Percentiles rank a stretch among this genome's conserved stretches.
Evolutionary conservation across 2,888 invertebrate genomes (phyloP).

Genomic region (Dynastes hyllus): DNA sequence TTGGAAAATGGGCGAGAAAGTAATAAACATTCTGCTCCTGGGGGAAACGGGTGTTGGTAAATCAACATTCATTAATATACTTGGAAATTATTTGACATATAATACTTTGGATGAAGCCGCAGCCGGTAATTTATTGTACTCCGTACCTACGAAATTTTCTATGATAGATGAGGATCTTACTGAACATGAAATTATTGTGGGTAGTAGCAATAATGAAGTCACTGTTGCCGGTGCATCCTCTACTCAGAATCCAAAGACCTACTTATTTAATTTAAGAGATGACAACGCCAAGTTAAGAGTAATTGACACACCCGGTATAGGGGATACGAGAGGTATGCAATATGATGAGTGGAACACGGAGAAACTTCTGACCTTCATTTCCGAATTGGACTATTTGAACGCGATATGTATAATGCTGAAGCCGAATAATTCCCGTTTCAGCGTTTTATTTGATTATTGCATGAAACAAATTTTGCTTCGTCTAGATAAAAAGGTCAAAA

Average conservation of each 20-base stretch:
- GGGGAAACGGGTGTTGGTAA: slow-evolving; percentile 67
- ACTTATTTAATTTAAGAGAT: slow-evolving; percentile 23
- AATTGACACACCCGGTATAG: slow-evolving; percentile 67
- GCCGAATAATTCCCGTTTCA: slow-evolving; percentile 63
- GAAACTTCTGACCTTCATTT: slow-evolving; percentile 61
- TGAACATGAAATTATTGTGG: slow-evolving; percentile 19
- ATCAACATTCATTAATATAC: slow-evolving; percentile 66
- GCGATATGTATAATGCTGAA: slow-evolving; percentile 65
- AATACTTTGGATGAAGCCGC: slow-evolving; percentile 58
- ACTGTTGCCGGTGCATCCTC: slow-evolving; percentile 28
- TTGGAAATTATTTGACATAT: slow-evolving; percentile 63
- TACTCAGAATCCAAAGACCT: slow-evolving; percentile 32
- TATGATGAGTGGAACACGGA: slow-evolving; percentile 59
- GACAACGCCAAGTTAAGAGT: slow-evolving; percentile 56
- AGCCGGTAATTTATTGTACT: slow-evolving; percentile 3
- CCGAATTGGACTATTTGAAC: slow-evolving; percentile 63
- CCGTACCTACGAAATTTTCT: slow-evolving; percentile 29
- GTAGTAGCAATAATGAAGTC: slow-evolving; percentile 23
- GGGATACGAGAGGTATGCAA: slow-evolving; percentile 57
- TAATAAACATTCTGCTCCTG: slow-evolving; percentile 64
- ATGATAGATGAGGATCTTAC: slow-evolving; percentile 20
- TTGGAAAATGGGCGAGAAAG: slow-evolving; percentile 48
- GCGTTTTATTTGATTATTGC: slow-evolving; percentile 64
- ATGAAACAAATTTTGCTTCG: slow-evolving; percentile 64
- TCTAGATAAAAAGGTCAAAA: slow-evolving; percentile 64